These are phyloP conservation scores for Euborellia annulipes DNA, from an alignment of 1,140 invertebrate species.

Conservation along the genomic window DNA sequence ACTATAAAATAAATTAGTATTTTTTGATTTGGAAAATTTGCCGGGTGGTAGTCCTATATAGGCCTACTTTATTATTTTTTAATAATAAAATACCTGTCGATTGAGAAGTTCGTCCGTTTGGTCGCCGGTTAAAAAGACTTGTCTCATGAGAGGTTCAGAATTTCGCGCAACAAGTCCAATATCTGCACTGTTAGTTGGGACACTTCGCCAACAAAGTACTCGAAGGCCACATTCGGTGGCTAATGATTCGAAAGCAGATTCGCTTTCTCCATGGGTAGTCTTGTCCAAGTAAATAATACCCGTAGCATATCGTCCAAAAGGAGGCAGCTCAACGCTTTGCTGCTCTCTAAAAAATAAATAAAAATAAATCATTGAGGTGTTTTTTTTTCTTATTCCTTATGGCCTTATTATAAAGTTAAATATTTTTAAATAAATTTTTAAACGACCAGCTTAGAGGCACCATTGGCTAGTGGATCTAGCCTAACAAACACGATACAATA, in stretches of 20 bases:
- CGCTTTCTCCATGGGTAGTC: conserved; percentile 59
- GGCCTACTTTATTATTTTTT: too few relatives aligned
- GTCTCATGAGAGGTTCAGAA: conserved; percentile 88
- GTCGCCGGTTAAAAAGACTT: conserved; percentile 72
- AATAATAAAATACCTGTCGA: conserved; percentile 43
- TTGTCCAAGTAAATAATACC: conserved; percentile 89
- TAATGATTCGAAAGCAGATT: conserved; percentile 63
- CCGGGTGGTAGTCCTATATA: too few relatives aligned
- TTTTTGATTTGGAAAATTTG: too few relatives aligned
- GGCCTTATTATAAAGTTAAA: too few relatives aligned
- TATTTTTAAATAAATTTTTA: too few relatives aligned
- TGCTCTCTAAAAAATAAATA: conserved; percentile 39
- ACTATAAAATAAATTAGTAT: too few relatives aligned
- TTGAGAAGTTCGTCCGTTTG: conserved; percentile 43
- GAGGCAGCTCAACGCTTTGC: conserved; percentile 65
- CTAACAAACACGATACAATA: too few relatives aligned
- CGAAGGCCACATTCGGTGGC: conserved; percentile 64
- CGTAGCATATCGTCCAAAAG: conserved; percentile 81
- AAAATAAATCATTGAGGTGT: too few relatives aligned
- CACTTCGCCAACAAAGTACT: conserved; percentile 79
- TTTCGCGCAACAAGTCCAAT: conserved; percentile 84
- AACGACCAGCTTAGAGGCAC: too few relatives aligned
- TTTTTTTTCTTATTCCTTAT: too few relatives aligned
- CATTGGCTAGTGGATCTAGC: too few relatives aligned
- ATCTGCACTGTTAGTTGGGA: conserved; percentile 66